A percentile compares a stretch with the other conserved stretches of the same genome.
Conservation (phyloP, 2,888 invertebrate species). For the Tenthredo livida region DNA sequence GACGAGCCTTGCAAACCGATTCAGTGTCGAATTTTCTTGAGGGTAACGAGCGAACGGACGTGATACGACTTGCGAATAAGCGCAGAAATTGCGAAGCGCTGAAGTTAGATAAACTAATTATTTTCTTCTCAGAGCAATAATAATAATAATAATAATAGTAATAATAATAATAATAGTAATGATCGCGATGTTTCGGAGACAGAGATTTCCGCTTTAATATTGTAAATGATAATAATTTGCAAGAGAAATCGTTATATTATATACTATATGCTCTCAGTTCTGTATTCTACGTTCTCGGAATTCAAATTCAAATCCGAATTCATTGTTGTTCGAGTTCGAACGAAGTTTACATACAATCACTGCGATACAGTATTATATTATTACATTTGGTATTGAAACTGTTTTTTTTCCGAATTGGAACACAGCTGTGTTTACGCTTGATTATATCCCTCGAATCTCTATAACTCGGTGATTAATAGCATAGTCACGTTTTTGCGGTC, state of each 20-base stretch:
- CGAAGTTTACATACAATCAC: background rate
- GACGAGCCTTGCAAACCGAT: conserved; percentile 2
- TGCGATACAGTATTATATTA: background rate
- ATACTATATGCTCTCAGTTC: too few species aligned
- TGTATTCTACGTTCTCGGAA: background rate
- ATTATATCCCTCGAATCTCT: background rate
- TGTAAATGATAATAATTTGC: background rate
- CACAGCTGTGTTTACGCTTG: background rate
- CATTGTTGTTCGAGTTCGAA: background rate
- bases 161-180: background rate
- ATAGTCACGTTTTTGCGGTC: background rate
- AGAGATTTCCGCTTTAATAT: background rate
- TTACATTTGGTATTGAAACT: background rate
- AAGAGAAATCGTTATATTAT: background rate
- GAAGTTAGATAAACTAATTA: background rate
- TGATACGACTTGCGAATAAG: background rate
- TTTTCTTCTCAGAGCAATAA: background rate
- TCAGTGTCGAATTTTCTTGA: background rate
- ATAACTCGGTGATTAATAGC: background rate
- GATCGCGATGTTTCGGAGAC: background rate
- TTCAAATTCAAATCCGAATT: background rate
- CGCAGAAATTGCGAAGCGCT: background rate
- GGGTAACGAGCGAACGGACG: background rate
- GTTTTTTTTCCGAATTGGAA: background rate
- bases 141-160: too few species aligned